Evolutionary conservation across 2,888 invertebrate species (phyloP).

Genomic region (Proisotoma minuta): DNA sequence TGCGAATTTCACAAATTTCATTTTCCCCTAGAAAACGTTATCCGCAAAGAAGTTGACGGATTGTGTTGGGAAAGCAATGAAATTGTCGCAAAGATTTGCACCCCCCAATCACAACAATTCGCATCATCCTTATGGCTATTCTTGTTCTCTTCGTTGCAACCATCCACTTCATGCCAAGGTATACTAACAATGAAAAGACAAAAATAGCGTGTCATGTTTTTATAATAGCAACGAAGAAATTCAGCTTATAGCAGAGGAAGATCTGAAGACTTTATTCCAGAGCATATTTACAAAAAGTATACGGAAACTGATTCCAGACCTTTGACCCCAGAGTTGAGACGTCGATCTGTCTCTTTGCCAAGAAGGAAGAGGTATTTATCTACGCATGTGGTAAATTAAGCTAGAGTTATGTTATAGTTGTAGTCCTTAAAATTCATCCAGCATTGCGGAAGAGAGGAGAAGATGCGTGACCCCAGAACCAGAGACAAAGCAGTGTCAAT

Average conservation of each 20-base stretch:
- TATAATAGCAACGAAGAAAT: slow-evolving; percentile 18
- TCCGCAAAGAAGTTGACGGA: slow-evolving; percentile 19
- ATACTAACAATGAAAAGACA: not conserved
- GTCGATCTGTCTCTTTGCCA: slow-evolving; percentile 27
- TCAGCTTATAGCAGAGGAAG: slow-evolving; percentile 26
- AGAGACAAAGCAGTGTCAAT: slow-evolving; percentile 50
- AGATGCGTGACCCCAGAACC: slow-evolving; percentile 67
- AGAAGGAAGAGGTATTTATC: slow-evolving; percentile 26
- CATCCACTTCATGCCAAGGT: slow-evolving; percentile 41
- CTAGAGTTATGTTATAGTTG: not conserved
- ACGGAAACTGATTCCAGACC: slow-evolving; percentile 81
- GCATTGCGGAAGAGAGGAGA: slow-evolving; percentile 32
- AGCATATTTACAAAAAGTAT: slow-evolving; percentile 70
- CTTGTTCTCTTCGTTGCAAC: slow-evolving; percentile 39
- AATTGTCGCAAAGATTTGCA: slow-evolving; percentile 24
- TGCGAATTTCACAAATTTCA: not conserved
- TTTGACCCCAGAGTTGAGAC: slow-evolving; percentile 60
- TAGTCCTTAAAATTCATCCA: not conserved
- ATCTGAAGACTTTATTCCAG: slow-evolving; percentile 63
- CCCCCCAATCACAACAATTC: not conserved
- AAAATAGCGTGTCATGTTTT: not conserved
- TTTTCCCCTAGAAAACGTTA: not conserved
- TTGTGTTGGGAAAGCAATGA: slow-evolving; percentile 33
- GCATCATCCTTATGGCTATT: slow-evolving; percentile 18
- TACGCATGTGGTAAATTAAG: not conserved